These are phyloP conservation scores for Herminia tarsipennalis DNA, from an alignment of 2,888 invertebrate genomes.

Conservation along the genomic window DNA sequence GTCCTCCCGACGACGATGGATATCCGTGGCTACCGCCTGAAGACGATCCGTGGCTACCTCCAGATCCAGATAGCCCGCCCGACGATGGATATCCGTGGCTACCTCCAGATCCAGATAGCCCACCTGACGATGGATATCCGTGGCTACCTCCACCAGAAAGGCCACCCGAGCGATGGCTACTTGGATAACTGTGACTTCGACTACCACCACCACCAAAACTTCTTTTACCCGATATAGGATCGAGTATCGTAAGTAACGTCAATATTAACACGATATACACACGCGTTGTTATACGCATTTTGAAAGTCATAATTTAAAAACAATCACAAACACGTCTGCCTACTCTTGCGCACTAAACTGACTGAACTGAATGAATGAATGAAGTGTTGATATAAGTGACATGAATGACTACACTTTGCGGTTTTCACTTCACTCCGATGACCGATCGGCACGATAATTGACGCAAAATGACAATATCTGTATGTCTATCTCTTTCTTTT, in stretches of 20 bases:
- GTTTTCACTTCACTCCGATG: too few relatives aligned
- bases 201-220: conserved; percentile 46
- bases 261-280: conserved; percentile 59
- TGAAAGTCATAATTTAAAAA: conserved; percentile 33
- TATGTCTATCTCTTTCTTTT: background rate
- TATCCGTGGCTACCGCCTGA: conserved; percentile 47
- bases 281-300: conserved; percentile 55
- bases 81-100: conserved; percentile 47
- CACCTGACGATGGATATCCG: conserved; percentile 47
- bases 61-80: conserved; percentile 22
- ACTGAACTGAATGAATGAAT: conserved; percentile 19
- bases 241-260: conserved; percentile 41
- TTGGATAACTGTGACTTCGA: conserved; percentile 57
- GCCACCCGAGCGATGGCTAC: conserved; percentile 49
- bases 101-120: conserved; percentile 25
- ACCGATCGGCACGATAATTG: too few relatives aligned
- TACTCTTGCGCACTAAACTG: conserved; percentile 55
- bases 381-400: too few relatives aligned
- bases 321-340: conserved; percentile 35
- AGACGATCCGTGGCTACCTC: conserved; percentile 25
- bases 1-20: conserved; percentile 32
- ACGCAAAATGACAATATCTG: background rate
- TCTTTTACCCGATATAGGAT: conserved; percentile 49
- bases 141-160: conserved; percentile 46
- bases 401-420: too few relatives aligned